These are phyloP conservation scores for Pentamera pediparva DNA, from an alignment of 53 echinoderm and acorn worm genomes.

Conservation along the genomic window DNA sequence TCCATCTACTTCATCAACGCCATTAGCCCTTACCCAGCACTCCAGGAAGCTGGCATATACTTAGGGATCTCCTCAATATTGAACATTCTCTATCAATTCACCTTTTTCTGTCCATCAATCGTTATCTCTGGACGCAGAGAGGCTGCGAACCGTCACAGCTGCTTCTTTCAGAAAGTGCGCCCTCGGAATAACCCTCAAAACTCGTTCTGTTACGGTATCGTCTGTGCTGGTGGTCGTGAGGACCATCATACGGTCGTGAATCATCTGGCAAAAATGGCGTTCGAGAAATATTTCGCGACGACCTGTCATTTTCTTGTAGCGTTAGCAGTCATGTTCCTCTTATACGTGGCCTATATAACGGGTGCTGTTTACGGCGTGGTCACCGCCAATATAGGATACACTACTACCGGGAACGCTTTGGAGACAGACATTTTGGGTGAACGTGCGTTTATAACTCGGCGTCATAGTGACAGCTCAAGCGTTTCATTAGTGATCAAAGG, in stretches of 20 bases:
- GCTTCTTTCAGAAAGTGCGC: not conserved
- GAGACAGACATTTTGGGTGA: no score
- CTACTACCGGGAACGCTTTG: no score
- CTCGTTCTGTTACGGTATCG: not conserved
- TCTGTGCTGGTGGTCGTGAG: constrained; percentile 14
- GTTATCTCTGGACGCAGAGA: not conserved
- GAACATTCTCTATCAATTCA: constrained; percentile 41
- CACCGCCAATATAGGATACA: not conserved
- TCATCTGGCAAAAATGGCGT: no score
- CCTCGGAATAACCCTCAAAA: not conserved
- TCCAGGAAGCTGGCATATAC: constrained; percentile 50
- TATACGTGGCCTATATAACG: no score
- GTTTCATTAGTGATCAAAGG: not conserved
- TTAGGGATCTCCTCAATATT: constrained; percentile 54
- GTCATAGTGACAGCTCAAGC: not conserved
- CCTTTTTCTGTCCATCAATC: not conserved
- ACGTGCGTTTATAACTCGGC: no score
- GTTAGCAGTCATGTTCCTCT: no score
- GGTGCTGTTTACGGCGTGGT: not conserved
- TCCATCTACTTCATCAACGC: constrained; percentile 52
- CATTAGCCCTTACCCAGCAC: constrained; percentile 44
- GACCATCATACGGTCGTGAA: no score
- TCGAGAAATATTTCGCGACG: not conserved
- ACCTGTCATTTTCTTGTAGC: not conserved
- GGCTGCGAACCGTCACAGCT: not conserved